Percentiles rank a stretch among this genome's conserved stretches.
Conservation (phyloP, 2,113 vertebrate species). For the Notothenia rossii region DNA sequence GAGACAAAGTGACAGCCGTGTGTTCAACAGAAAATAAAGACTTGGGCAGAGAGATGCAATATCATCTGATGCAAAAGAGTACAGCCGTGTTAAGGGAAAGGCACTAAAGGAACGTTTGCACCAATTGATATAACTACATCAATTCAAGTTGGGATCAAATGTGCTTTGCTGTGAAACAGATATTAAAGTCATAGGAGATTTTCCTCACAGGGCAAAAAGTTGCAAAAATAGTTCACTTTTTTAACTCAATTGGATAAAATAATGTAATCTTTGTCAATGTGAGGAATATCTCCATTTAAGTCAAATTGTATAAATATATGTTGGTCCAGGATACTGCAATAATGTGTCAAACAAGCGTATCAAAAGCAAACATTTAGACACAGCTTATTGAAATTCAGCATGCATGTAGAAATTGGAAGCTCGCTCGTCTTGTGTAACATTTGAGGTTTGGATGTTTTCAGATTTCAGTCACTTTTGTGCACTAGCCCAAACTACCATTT, state of each 20-base stretch:
- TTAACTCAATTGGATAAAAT: not conserved
- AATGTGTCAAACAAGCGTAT: slow-evolving; percentile 5
- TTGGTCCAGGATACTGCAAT: not conserved
- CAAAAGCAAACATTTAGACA: not conserved
- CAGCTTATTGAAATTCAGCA: slow-evolving; percentile 14
- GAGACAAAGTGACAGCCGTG: slow-evolving; percentile 44
- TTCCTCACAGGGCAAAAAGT: not conserved
- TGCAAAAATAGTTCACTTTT: not conserved
- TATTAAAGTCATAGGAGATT: not conserved
- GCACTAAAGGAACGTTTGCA: not conserved
- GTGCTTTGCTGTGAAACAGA: not conserved
- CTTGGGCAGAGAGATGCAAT: not conserved
- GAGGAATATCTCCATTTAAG: not conserved
- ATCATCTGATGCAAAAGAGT: slow-evolving; percentile 8
- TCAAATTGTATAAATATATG: not conserved
- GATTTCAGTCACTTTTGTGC: slow-evolving; percentile 1
- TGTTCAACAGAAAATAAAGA: slow-evolving; percentile 33
- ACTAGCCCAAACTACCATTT: slow-evolving; percentile 16
- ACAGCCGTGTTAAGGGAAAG: not conserved
- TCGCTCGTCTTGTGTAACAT: slow-evolving; percentile 19
- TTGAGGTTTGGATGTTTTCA: slow-evolving; percentile 23
- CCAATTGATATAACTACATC: not conserved
- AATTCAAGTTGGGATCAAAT: not conserved
- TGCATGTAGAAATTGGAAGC: slow-evolving; percentile 27
- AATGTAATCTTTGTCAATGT: not conserved